Percentiles rank a stretch among this genome's conserved stretches.
Evolutionary conservation across 2,888 invertebrate genomes (phyloP).

Genomic region (Masnerella sp.): DNA sequence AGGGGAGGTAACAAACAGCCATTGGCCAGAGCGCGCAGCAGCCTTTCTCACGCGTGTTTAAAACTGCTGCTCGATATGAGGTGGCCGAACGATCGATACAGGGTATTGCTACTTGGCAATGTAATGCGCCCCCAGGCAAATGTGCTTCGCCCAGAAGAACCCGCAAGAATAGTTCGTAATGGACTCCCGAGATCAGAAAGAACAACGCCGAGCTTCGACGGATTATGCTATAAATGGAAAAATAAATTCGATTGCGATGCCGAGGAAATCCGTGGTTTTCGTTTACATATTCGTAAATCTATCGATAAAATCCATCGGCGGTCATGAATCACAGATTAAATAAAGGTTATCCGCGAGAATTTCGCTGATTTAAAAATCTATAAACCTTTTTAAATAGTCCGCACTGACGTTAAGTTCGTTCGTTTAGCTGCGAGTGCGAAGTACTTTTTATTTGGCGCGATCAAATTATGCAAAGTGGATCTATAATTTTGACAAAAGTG

Average conservation of each 20-base stretch:
- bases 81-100: constrained; percentile 64
- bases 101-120: constrained; percentile 66
- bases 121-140: constrained; percentile 66
- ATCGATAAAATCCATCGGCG: constrained; percentile 36
- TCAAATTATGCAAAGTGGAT: not conserved
- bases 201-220: constrained; percentile 53
- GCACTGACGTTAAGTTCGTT: constrained; percentile 8
- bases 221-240: constrained; percentile 54
- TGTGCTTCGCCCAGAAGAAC: constrained; percentile 64
- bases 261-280: constrained; percentile 36
- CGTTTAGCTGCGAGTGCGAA: not conserved
- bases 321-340: constrained; percentile 44
- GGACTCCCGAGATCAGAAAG: constrained; percentile 63
- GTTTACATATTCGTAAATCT: constrained; percentile 54
- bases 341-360: constrained; percentile 33
- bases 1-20: constrained; percentile 4
- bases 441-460: not conserved
- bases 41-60: constrained; percentile 36
- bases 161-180: constrained; percentile 56
- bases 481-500: not conserved
- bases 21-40: not conserved
- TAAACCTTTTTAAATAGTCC: constrained; percentile 32
- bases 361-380: constrained; percentile 41
- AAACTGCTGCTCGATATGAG: constrained; percentile 44
- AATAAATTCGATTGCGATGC: constrained; percentile 44